Base-by-base conservation (phyloP, 2,113 vertebrate genomes). In the Lucifuga dentata region DNA sequence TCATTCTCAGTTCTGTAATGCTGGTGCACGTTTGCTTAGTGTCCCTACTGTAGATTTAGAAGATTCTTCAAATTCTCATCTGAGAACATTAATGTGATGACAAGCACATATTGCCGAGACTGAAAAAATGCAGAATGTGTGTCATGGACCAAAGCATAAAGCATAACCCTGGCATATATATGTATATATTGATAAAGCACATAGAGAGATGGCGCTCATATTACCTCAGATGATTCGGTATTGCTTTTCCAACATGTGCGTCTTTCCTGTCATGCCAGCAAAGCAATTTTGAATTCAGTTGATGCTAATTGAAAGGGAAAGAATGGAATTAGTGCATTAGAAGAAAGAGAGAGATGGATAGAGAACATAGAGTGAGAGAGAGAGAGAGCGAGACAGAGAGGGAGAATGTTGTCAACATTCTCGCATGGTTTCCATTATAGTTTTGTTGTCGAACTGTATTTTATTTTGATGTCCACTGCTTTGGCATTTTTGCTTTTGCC, bases 341-440 rank as follows among this genome's bases (percentile, higher is more conserved):
- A n/a, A n/a, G n/a, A n/a, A 23, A 12, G 15, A 29, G 33, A 7
- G 5, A 45, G 8, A 20, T 2, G 15, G 32, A 52, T 53, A 36
- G 15, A 26, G 17, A 45, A 44, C 33, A 62, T n/a, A 16, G 39
- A 53, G 26, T 32, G 12, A 55, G 21, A 19, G 55, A 26, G 11
- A 68, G 53, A 23, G 19, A 60, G 41, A 48, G 4, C n/a, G 56
- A 66, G 23, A 20, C 29, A 39, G 46, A 45, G 46, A 53, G 17
- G 68, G 46, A 68, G 43, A 44, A n/a, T 66, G 84, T 46, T 72
- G 71, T 86, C 80, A 78, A 62, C 67, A 65, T 68, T 53, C 62
- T 74, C 70, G 66, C 76, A 48, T 81, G 83, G 71, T 85, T 71
- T 73, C 55, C 23, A 79, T 79, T 85, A 63, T 85, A 63, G 82